Conservation (phyloP, 2,797 vertebrate genomes). For the Nannoperca obscura region DNA sequence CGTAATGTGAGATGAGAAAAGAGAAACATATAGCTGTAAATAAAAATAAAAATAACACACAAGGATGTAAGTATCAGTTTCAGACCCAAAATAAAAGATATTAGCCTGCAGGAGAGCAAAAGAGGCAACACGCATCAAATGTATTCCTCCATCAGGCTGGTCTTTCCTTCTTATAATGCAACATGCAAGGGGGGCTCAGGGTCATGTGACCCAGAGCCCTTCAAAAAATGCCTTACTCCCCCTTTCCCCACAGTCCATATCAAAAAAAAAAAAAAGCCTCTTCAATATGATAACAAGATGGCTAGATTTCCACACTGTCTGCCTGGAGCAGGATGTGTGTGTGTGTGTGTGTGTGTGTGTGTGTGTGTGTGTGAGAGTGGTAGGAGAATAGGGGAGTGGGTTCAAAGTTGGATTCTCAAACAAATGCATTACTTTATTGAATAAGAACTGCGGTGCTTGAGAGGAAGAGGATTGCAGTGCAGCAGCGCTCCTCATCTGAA, state of each 20-base stretch:
- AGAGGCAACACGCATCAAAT: constrained; percentile 6
- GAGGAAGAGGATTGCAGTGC: constrained; percentile 51
- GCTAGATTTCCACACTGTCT: constrained; percentile 54
- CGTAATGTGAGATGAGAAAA: constrained; percentile 11
- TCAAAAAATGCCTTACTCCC: constrained; percentile 13
- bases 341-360: constrained; percentile 15
- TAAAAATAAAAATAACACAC: neutral
- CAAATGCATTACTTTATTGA: constrained; percentile 36
- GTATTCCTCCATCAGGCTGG: constrained; percentile 7
- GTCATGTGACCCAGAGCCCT: constrained; percentile 45
- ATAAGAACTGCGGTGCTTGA: constrained; percentile 25
- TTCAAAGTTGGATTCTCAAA: constrained; percentile 35
- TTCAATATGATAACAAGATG: constrained; percentile 52
- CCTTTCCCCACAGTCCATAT: constrained; percentile 28
- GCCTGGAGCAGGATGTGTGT: neutral
- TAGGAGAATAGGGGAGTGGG: constrained; percentile 11
- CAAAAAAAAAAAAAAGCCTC: constrained; percentile 23
- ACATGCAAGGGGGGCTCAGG: constrained; percentile 14
- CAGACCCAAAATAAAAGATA: neutral
- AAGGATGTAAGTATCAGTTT: neutral
- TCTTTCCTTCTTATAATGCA: constrained; percentile 19
- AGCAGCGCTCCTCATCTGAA: constrained; percentile 59
- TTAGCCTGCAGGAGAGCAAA: constrained; percentile 15
- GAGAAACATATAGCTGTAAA: neutral
- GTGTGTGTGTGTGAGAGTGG: constrained; percentile 13